Conservation (phyloP, 2,113 vertebrate species). For the Elephas maximus region DNA sequence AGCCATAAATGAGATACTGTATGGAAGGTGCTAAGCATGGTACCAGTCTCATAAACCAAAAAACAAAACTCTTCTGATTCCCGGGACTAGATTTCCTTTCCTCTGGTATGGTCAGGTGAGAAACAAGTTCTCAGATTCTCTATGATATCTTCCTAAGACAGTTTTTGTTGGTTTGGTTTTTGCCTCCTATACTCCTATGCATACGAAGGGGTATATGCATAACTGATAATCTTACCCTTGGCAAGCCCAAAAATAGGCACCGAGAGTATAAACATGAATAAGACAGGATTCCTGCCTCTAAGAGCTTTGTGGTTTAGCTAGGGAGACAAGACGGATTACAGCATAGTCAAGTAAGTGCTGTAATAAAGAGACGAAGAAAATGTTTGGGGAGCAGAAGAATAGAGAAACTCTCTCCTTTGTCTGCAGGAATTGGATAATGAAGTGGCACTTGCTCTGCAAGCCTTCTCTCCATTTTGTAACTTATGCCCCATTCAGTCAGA, state of each 20-base stretch:
- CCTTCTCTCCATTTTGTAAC: not conserved
- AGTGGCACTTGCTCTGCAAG: not conserved
- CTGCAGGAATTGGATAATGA: not conserved
- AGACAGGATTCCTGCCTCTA: not conserved
- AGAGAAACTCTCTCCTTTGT: not conserved
- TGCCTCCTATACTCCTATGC: fast-evolving
- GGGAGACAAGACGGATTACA: not conserved
- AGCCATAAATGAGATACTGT: not conserved
- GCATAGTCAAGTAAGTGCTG: not conserved
- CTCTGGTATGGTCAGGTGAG: not conserved
- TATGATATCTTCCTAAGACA: not conserved
- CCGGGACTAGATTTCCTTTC: not conserved
- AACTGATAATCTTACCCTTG: not conserved
- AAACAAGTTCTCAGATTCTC: not conserved
- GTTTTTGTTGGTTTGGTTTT: not conserved
- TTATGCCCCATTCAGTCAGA: constrained; percentile 7
- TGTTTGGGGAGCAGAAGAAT: not conserved
- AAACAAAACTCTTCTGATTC: not conserved
- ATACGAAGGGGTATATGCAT: not conserved
- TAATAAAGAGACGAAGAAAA: not conserved
- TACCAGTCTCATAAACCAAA: not conserved
- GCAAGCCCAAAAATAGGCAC: not conserved
- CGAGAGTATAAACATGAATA: not conserved
- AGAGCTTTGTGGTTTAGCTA: not conserved
- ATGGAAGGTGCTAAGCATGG: not conserved